phyloP scores from a whole-genome alignment of 1,140 invertebrate species.

The Bombus huntii region DNA sequence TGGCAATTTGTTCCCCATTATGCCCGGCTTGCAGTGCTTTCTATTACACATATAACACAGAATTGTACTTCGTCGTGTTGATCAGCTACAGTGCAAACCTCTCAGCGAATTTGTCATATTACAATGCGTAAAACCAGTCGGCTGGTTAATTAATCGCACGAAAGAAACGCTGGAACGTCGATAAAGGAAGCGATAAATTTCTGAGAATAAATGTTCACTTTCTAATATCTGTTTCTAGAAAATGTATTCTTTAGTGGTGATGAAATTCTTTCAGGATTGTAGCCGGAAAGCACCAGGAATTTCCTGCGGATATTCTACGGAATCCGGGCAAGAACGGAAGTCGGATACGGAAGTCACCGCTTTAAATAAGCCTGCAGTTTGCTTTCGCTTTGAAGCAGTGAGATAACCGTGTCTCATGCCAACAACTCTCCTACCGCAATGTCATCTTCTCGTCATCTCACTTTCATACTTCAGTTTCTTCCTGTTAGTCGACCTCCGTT shows the following conservation, averaged over 20 bases:
- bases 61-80: slow-evolving; percentile 27
- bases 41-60: slow-evolving; percentile 4
- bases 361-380: slow-evolving; percentile 53
- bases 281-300: slow-evolving; percentile 10
- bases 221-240: not conserved
- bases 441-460: not conserved
- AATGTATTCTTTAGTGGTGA: not conserved
- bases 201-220: not conserved
- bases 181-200: not conserved
- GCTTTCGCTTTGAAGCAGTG: slow-evolving; percentile 13
- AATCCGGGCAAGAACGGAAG: slow-evolving; percentile 13
- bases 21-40: slow-evolving; percentile 15
- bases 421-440: not conserved
- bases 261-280: not conserved
- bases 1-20: slow-evolving; percentile 36
- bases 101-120: not conserved
- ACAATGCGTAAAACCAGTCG: not conserved
- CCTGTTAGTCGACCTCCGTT: not conserved
- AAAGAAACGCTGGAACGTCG: not conserved
- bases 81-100: not conserved
- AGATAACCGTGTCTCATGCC: slow-evolving; percentile 11
- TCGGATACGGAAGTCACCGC: slow-evolving; percentile 24
- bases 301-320: slow-evolving; percentile 30
- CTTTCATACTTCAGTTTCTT: not conserved
- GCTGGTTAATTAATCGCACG: slow-evolving; percentile 29